A percentile compares a stretch with the other conserved stretches of the same genome.
These are phyloP conservation scores for Lacanobia oleracea DNA, from an alignment of 2,888 invertebrate genomes.

Conservation along the genomic window DNA sequence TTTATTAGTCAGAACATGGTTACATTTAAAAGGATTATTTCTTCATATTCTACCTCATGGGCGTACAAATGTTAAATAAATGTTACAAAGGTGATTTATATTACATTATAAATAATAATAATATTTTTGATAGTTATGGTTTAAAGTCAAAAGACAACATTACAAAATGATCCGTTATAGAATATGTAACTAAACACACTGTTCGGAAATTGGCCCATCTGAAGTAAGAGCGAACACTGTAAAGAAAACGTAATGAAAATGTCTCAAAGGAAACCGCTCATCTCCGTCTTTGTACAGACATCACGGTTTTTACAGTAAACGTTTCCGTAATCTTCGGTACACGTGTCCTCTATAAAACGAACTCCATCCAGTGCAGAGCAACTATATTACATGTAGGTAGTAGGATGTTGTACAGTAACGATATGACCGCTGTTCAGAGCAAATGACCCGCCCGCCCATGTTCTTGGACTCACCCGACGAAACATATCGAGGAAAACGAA, in stretches of 20 bases:
- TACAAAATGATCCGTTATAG: too few relatives aligned
- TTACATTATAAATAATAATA: too few relatives aligned
- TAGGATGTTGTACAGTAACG: neutral
- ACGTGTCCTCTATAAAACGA: neutral
- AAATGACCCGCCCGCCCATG: constrained; percentile 33
- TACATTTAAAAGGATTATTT: too few relatives aligned
- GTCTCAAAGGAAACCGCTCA: neutral
- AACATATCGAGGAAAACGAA: constrained; percentile 31
- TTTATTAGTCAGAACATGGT: too few relatives aligned
- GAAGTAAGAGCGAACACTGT: neutral
- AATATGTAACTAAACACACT: neutral
- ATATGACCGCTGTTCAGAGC: constrained; percentile 26
- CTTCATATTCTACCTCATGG: too few relatives aligned
- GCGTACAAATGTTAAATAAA: too few relatives aligned
- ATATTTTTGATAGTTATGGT: too few relatives aligned
- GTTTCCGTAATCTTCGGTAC: neutral
- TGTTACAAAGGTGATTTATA: too few relatives aligned
- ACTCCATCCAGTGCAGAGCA: constrained; percentile 3
- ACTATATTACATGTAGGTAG: neutral
- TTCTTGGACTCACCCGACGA: constrained; percentile 1
- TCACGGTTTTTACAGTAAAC: neutral
- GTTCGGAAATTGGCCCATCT: neutral
- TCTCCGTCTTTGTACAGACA: neutral
- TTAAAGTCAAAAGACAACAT: too few relatives aligned
- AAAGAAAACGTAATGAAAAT: too few relatives aligned